Evolutionary conservation across 2,797 vertebrate species (phyloP).

Genomic region (Poeciliopsis gracilis): DNA sequence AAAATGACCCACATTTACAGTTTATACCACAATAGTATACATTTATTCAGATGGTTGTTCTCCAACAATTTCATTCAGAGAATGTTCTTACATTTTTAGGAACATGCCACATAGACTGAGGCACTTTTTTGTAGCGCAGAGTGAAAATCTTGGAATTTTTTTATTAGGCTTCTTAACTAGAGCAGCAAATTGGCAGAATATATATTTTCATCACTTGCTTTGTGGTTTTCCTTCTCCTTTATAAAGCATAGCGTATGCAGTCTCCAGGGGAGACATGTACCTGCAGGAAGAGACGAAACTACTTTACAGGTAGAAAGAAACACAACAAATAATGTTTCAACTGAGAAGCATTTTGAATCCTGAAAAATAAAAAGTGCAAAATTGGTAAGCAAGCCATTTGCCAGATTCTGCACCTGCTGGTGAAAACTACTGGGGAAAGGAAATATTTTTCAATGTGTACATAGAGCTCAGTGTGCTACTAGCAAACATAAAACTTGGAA

Average conservation of each 20-base stretch:
- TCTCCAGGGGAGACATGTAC: slow-evolving; percentile 35
- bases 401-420: slow-evolving; percentile 15
- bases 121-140: neutral
- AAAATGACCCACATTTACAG: neutral
- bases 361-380: slow-evolving; percentile 25
- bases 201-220: slow-evolving; percentile 31
- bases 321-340: slow-evolving; percentile 38
- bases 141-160: slow-evolving; percentile 25
- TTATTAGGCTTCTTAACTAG: slow-evolving; percentile 35
- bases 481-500: slow-evolving; percentile 22
- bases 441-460: slow-evolving; percentile 27
- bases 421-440: neutral
- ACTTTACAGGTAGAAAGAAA: slow-evolving; percentile 31
- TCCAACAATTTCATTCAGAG: neutral
- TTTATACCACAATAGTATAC: slow-evolving; percentile 10
- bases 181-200: slow-evolving; percentile 33
- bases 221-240: slow-evolving; percentile 28
- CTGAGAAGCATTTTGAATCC: slow-evolving; percentile 36
- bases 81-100: neutral
- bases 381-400: slow-evolving; percentile 34
- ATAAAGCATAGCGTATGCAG: slow-evolving; percentile 21
- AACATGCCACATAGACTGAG: neutral
- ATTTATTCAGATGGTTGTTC: slow-evolving; percentile 8
- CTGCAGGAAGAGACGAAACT: slow-evolving; percentile 27
- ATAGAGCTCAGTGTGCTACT: slow-evolving; percentile 23